Conservation (phyloP, 2,888 invertebrate species). For the Gibbula magus region DNA sequence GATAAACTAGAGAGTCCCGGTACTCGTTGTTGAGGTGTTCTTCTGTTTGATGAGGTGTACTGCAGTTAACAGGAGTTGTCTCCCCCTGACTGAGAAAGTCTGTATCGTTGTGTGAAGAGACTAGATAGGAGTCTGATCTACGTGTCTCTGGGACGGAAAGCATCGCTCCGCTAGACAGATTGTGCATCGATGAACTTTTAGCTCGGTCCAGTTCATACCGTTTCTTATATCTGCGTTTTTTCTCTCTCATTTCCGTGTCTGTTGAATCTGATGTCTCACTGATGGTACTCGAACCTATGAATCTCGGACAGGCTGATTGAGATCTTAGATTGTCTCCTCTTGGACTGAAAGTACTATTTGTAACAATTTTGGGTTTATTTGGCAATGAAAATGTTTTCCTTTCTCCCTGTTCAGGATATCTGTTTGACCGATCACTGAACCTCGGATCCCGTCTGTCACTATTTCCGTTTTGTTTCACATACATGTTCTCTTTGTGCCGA, state of each 20-base stretch:
- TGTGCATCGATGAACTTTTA: conserved; percentile 65
- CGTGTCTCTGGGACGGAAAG: not conserved
- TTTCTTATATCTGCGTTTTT: conserved; percentile 52
- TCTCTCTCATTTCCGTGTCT: conserved; percentile 60
- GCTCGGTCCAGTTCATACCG: conserved; percentile 60
- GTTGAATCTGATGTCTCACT: conserved; percentile 66
- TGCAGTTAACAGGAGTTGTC: not conserved
- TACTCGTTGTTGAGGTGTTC: not conserved
- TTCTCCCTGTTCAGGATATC: not conserved
- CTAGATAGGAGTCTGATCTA: not conserved
- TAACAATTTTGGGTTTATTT: conserved; percentile 9
- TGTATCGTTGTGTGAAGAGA: not conserved
- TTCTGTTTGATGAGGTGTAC: not conserved
- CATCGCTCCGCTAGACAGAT: conserved; percentile 42
- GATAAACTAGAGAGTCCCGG: not conserved
- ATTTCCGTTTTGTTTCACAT: too few species aligned
- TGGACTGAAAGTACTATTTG: not conserved
- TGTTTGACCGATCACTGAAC: not conserved
- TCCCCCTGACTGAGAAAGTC: not conserved
- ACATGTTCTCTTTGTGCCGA: not conserved
- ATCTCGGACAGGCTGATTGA: not conserved
- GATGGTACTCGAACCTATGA: not conserved
- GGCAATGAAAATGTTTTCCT: not conserved
- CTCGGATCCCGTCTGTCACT: not conserved
- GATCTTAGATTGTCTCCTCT: not conserved